Percentiles rank a stretch among this genome's conserved stretches.
Conservation (phyloP, 2,888 invertebrate genomes). For the Eristalis arbustorum region DNA sequence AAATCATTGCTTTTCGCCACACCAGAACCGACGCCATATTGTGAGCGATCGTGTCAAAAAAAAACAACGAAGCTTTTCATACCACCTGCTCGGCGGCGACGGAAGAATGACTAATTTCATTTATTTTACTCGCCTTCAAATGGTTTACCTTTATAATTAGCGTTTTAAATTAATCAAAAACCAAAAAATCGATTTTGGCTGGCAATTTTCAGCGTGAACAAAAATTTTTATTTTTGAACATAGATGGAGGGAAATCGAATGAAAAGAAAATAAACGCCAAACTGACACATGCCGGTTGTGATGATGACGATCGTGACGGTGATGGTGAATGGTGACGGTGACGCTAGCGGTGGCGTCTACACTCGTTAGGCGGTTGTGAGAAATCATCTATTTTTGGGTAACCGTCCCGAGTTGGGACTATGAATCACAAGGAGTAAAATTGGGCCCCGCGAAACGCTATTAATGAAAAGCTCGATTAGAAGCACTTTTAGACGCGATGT, state of each 20-base stretch:
- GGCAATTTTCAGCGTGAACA: background rate
- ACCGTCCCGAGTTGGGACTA: conserved; percentile 52
- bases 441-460: conserved; percentile 57
- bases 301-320: background rate
- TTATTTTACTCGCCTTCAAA: conserved; percentile 23
- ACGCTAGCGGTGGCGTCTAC: conserved; percentile 48
- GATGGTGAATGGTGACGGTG: background rate
- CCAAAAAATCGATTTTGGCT: background rate
- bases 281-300: conserved; percentile 33
- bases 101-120: conserved; percentile 56
- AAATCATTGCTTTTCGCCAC: background rate
- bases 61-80: conserved; percentile 30
- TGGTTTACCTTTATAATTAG: conserved; percentile 52
- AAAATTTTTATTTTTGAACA: background rate
- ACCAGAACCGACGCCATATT: conserved; percentile 24
- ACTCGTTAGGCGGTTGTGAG: conserved; percentile 61
- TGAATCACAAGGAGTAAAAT: conserved; percentile 64
- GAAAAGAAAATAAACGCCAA: background rate
- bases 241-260: background rate
- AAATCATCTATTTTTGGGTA: conserved; percentile 64
- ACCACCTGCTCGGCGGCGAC: conserved; percentile 63
- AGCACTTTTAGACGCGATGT: conserved; percentile 38
- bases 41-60: conserved; percentile 4
- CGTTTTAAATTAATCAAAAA: conserved; percentile 37
- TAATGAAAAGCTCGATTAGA: conserved; percentile 63